Base-by-base conservation (phyloP, 1,140 invertebrate species). In the Trichogramma pretiosum region DNA sequence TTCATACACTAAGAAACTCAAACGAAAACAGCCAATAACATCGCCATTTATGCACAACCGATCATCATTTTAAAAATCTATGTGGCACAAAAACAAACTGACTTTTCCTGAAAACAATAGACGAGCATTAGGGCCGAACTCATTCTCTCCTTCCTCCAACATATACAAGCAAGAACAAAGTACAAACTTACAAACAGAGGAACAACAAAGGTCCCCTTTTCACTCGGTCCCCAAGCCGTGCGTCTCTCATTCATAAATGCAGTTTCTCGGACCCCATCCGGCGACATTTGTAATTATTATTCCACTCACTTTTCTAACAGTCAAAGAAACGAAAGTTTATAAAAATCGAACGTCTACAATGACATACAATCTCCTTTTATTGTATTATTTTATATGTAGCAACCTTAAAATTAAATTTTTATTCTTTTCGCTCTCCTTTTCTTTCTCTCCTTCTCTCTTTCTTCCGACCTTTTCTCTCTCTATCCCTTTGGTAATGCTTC, bases 401-500 rank as follows among this genome's bases (percentile, higher is more conserved):
- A 32, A 46, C 47, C 45, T 52, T 54, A 32, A 51, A 28, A 28
- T 28, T 28, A 28, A 28, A 7, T 19, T 28, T 11, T 51, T 42
- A 41, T 11, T 50, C 32, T 40, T 26, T 40, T 30, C 11, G 11
- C 35, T 48, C 38, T 37, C 21, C 41, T 33, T 24, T 48, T 44
- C 51, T 48, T 18, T 46, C 43, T 43, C 39, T 35, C 52, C 46
- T 54, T 49, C 41, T 37, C 40, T 50, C 56, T 50, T 41, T n/a
- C n/a, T n/a, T n/a, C n/a, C n/a, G n/a, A n/a, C n/a, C n/a, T n/a
- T n/a, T n/a, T n/a, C n/a, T n/a, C n/a, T n/a, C n/a, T n/a, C n/a
- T n/a, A n/a, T n/a, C 46, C 34, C 33, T 51, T 55, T 64, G 56
- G 57, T 67, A 56, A 64, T 67, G 61, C 58, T 62, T 68, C 58